Percentiles rank a stretch among this genome's conserved stretches.
Evolutionary conservation across 1,140 invertebrate genomes (phyloP).

Genomic region (Phthorimaea operculella): DNA sequence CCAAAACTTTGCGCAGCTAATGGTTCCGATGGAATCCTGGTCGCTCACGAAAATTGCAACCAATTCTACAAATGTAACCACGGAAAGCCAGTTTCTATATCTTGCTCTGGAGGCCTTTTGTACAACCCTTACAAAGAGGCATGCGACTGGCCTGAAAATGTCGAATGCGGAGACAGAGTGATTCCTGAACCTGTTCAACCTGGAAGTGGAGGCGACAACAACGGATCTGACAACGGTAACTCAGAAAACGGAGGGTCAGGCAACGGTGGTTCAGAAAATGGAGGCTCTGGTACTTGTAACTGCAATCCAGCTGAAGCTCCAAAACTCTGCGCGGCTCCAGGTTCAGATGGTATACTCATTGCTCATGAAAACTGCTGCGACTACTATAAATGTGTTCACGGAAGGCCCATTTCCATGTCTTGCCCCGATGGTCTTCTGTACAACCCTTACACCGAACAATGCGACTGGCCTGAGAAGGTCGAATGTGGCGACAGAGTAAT

Average conservation of each 20-base stretch:
- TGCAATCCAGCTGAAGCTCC: conserved; percentile 16
- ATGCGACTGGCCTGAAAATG: conserved; percentile 13
- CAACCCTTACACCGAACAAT: conserved; percentile 66
- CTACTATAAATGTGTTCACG: conserved; percentile 26
- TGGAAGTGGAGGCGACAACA: background rate
- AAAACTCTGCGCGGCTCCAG: conserved; percentile 20
- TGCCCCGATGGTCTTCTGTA: conserved; percentile 45
- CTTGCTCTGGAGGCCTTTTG: conserved; percentile 9
- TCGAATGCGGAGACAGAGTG: conserved; percentile 9
- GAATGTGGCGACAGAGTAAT: conserved; percentile 15
- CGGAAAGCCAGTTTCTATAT: background rate
- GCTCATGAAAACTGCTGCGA: no score
- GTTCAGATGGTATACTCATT: conserved; percentile 23
- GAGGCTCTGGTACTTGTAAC: conserved; percentile 26
- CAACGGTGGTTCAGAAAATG: no score
- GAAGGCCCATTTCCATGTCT: conserved; percentile 11
- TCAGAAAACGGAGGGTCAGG: background rate
- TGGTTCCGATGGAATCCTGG: conserved; percentile 21
- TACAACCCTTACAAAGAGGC: conserved; percentile 12
- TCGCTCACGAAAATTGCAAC: conserved; percentile 25
- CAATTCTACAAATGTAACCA: background rate
- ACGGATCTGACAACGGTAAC: background rate
- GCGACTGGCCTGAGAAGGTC: conserved; percentile 71
- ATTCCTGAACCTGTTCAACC: no score
- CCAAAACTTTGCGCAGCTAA: conserved; percentile 23